These are phyloP conservation scores for Oasisia sp. DNA, from an alignment of 2,888 invertebrate species.

Conservation along the genomic window DNA sequence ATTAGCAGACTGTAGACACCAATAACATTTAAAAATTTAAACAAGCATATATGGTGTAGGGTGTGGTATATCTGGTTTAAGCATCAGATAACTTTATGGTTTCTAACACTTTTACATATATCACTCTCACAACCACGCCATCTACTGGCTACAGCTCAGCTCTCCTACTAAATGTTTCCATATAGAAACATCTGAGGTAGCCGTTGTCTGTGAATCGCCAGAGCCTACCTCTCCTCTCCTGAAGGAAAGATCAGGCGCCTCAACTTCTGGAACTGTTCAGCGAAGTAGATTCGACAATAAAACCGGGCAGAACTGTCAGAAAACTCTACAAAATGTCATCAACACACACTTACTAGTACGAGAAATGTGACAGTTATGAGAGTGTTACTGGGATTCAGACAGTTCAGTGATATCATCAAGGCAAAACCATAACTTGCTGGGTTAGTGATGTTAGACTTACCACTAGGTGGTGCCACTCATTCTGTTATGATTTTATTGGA, in stretches of 20 bases:
- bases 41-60: not conserved
- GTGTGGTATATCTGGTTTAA: not conserved
- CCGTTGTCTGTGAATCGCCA: not conserved
- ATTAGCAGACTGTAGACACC: no score
- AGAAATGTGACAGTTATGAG: not conserved
- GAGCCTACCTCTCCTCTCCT: conserved; percentile 74
- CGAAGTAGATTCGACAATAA: conserved; percentile 87
- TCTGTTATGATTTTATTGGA: no score
- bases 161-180: not conserved
- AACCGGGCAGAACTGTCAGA: conserved; percentile 75
- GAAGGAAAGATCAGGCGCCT: conserved; percentile 74
- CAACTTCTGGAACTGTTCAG: conserved; percentile 87
- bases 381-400: no score
- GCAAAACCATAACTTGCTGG: no score
- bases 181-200: not conserved
- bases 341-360: not conserved
- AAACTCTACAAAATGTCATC: conserved; percentile 49
- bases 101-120: not conserved
- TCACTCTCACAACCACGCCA: not conserved
- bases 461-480: no score
- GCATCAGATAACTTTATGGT: not conserved
- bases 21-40: no score
- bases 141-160: not conserved
- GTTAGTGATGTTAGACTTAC: no score
- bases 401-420: no score